These are phyloP conservation scores for Galerucella pusilla DNA, from an alignment of 2,888 invertebrate species.

Conservation along the genomic window DNA sequence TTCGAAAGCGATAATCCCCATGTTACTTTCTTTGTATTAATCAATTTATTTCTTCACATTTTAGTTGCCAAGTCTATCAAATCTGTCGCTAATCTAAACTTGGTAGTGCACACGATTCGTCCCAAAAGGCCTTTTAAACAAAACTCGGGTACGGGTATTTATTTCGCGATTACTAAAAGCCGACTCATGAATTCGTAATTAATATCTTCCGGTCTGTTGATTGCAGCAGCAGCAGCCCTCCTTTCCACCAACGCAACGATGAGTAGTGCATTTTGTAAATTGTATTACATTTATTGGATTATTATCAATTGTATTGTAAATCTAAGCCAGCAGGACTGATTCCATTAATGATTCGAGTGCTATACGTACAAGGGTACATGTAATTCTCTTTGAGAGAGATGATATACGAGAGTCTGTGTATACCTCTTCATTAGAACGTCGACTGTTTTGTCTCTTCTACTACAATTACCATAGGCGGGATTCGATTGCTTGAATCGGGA, in stretches of 20 bases:
- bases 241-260: background rate
- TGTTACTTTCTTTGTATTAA: too few species aligned
- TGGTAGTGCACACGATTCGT: background rate
- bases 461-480: background rate
- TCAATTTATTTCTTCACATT: too few species aligned
- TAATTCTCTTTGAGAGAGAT: constrained; percentile 16
- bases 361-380: background rate
- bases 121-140: background rate
- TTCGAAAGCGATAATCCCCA: too few species aligned
- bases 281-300: constrained; percentile 18
- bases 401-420: constrained; percentile 8
- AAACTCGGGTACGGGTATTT: background rate
- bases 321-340: constrained; percentile 17
- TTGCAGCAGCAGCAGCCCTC: background rate
- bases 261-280: constrained; percentile 3
- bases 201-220: constrained; percentile 2
- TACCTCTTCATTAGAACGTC: background rate
- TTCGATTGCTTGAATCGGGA: too few species aligned
- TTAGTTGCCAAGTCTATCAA: too few species aligned
- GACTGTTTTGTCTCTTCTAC: background rate
- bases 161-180: background rate
- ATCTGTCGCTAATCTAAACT: background rate
- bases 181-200: constrained; percentile 9
- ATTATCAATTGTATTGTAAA: constrained; percentile 30
- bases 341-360: constrained; percentile 21